phyloP scores from a whole-genome alignment of 2,113 vertebrate genomes.

The Struthidea cinerea region DNA sequence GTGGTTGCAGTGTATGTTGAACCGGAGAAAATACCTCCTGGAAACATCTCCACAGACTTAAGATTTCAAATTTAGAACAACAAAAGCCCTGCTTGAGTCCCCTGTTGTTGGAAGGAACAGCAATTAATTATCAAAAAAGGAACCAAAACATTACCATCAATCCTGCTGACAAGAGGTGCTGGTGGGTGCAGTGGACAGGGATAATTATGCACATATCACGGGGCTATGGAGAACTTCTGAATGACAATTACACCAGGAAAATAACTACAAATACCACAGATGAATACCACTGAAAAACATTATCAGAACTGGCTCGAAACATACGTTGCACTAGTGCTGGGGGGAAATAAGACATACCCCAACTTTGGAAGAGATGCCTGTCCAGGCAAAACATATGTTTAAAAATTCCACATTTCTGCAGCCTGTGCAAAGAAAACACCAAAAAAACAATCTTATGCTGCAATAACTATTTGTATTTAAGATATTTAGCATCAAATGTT shows the following conservation, averaged over 20 bases:
- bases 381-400: not conserved
- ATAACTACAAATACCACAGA: slow-evolving; percentile 31
- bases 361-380: not conserved
- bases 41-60: slow-evolving; percentile 38
- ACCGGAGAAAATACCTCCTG: slow-evolving; percentile 17
- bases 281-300: slow-evolving; percentile 20
- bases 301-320: slow-evolving; percentile 40
- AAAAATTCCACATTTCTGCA: not conserved
- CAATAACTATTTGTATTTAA: not conserved
- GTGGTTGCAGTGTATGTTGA: slow-evolving; percentile 43
- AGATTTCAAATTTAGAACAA: slow-evolving; percentile 52
- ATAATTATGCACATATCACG: slow-evolving; percentile 60
- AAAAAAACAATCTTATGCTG: not conserved
- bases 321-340: not conserved
- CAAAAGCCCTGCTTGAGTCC: slow-evolving; percentile 40
- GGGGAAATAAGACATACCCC: not conserved
- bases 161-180: slow-evolving; percentile 51
- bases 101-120: slow-evolving; percentile 38
- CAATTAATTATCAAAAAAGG: slow-evolving; percentile 64
- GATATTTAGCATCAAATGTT: not conserved
- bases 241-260: slow-evolving; percentile 52
- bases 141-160: slow-evolving; percentile 52
- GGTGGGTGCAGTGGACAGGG: slow-evolving; percentile 34
- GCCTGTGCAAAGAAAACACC: not conserved
- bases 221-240: slow-evolving; percentile 47